These are phyloP conservation scores for Drosophila prolongata DNA, from an alignment of 2,888 invertebrate species.

Conservation along the genomic window DNA sequence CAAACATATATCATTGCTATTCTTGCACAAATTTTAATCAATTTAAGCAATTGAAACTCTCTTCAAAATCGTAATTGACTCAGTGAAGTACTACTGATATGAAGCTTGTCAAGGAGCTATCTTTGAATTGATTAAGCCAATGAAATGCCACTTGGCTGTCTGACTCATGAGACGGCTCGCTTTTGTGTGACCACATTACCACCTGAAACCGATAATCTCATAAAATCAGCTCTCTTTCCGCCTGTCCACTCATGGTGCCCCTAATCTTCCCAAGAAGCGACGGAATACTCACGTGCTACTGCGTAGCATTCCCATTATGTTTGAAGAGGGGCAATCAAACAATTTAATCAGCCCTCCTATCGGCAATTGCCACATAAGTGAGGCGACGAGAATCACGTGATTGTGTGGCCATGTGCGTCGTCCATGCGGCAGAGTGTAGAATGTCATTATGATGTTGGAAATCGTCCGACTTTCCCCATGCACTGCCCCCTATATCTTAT, in stretches of 20 bases:
- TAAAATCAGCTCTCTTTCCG: not conserved
- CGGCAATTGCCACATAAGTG: constrained; percentile 61
- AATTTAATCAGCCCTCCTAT: constrained; percentile 66
- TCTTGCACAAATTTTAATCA: not conserved
- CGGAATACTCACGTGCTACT: constrained; percentile 23
- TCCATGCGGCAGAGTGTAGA: not conserved
- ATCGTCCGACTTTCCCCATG: constrained; percentile 38
- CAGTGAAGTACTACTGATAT: not conserved
- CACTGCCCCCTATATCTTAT: constrained; percentile 33
- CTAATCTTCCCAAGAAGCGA: constrained; percentile 9
- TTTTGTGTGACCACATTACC: constrained; percentile 7
- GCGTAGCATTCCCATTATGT: constrained; percentile 40
- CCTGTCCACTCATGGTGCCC: constrained; percentile 2
- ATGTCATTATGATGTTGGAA: constrained; percentile 8
- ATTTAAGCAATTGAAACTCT: not conserved
- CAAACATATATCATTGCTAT: not conserved
- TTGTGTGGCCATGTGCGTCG: constrained; percentile 42
- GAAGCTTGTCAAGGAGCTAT: not conserved
- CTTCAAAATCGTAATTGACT: not conserved
- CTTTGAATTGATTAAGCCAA: not conserved
- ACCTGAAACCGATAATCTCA: constrained; percentile 15
- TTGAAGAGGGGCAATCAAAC: constrained; percentile 60
- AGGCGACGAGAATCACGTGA: constrained; percentile 57
- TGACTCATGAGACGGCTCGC: constrained; percentile 11
- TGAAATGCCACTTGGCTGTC: not conserved